Base-by-base conservation (phyloP, 1,140 invertebrate species). In the Linepithema humile region DNA sequence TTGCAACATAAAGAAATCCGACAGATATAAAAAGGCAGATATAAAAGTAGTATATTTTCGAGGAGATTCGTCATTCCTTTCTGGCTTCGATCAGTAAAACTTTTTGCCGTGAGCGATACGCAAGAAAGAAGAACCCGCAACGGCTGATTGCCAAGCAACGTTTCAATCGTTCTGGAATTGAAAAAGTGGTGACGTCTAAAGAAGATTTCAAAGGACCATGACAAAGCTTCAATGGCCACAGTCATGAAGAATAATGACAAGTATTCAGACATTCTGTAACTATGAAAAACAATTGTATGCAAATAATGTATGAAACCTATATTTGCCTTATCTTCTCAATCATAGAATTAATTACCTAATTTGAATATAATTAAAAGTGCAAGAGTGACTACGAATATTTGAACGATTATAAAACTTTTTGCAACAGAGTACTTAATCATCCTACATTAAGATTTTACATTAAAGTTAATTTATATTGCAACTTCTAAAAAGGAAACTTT, bases 111-210 rank as follows among this genome's bases (percentile, higher is more conserved):
- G 43, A 53, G 50, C 74, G 15, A 77, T 40, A 40, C 43, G 3
- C 38, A n/a, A 65, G 32, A 38, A 26, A 29, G 29, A 77, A 77
- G 60, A n/a, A 38, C 43, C 20, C 32, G n/a, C n/a, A 40, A 53
- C 43, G 57, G 20, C 74, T 62, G 32, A 65, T 77, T 77, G 74
- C 74, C 74, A 65, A 77, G 59, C 15, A 50, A 53, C 15, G n/a
- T 77, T 48, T 17, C 59, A 65, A 48, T 64, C 59, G 43, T 57
- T 45, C 20, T 38, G 43, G 15, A 77, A 50, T 50, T 17, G 60
- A 64, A 64, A 35, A 64, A 64, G 59, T 43, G n/a, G 43, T 20
- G 60, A 60, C 26, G 38, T 40, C 48, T 23, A 32, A 59, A 20
- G 55, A 38, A 23, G 32, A 20, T 65, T 26, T 23, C 43, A 53